Percentiles rank a stretch among this genome's conserved stretches.
phyloP scores from a whole-genome alignment of 2,888 invertebrate species.

The Auanema sp. region DNA sequence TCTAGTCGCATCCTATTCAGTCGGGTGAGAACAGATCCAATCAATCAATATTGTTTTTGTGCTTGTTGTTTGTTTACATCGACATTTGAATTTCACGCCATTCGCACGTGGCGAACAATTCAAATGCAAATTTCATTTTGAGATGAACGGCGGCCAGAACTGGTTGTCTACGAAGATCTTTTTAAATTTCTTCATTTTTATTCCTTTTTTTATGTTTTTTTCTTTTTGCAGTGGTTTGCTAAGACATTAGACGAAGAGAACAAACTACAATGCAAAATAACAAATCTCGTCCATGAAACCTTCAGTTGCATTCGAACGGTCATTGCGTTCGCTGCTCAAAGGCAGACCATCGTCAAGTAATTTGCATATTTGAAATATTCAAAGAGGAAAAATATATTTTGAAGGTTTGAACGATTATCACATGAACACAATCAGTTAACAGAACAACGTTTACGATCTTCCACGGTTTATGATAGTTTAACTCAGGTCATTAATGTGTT shows the following conservation, averaged over 20 bases:
- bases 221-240: slow-evolving; percentile 55
- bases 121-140: no score
- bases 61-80: no score
- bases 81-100: no score
- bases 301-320: slow-evolving; percentile 61
- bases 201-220: no score
- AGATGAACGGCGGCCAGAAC: no score
- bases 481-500: slow-evolving; percentile 45
- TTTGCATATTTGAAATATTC: background rate
- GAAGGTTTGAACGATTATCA: slow-evolving; percentile 53
- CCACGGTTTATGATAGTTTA: slow-evolving; percentile 59
- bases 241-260: slow-evolving; percentile 58
- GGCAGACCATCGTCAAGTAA: slow-evolving; percentile 59
- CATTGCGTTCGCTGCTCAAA: slow-evolving; percentile 61
- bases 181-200: slow-evolving; percentile 10
- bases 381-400: no score
- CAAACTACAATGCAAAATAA: slow-evolving; percentile 56
- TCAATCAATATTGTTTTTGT: no score
- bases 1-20: slow-evolving; percentile 55
- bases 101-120: no score
- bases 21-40: slow-evolving; percentile 44
- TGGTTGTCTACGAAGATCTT: background rate
- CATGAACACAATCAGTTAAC: slow-evolving; percentile 52
- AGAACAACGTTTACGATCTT: slow-evolving; percentile 57
- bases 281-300: slow-evolving; percentile 60